phyloP scores from a whole-genome alignment of 2,797 vertebrate genomes.

The Salmo trutta region DNA sequence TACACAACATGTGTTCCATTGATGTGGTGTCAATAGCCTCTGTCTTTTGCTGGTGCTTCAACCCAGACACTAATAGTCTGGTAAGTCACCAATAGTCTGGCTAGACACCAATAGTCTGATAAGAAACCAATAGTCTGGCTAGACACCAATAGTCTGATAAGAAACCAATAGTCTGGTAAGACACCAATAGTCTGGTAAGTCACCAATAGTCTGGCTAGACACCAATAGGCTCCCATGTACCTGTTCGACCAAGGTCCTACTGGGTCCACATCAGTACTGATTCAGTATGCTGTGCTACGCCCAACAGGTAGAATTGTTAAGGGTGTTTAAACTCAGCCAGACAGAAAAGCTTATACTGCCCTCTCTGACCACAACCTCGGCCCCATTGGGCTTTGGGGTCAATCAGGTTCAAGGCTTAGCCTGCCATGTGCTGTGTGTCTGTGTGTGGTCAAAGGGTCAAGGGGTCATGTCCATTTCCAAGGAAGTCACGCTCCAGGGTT shows the following conservation, averaged over 20 bases:
- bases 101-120: too few species aligned
- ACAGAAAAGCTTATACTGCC: slow-evolving; percentile 57
- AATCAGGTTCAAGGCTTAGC: slow-evolving; percentile 54
- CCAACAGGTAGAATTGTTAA: slow-evolving; percentile 45
- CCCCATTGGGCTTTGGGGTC: slow-evolving; percentile 56
- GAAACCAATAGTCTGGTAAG: too few species aligned
- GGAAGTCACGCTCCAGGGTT: slow-evolving; percentile 54
- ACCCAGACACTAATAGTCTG: neutral
- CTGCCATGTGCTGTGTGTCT: slow-evolving; percentile 65
- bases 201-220: too few species aligned
- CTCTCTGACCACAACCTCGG: slow-evolving; percentile 50
- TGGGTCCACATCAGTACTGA: slow-evolving; percentile 35
- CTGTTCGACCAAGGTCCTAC: slow-evolving; percentile 13
- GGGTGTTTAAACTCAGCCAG: slow-evolving; percentile 61
- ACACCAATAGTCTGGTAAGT: too few species aligned
- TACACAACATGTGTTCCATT: neutral
- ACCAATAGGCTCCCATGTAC: neutral
- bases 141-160: too few species aligned
- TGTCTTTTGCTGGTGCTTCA: neutral
- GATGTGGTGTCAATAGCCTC: neutral
- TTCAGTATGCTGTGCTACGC: slow-evolving; percentile 53
- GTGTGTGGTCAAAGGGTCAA: slow-evolving; percentile 42
- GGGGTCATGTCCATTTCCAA: slow-evolving; percentile 74
- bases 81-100: too few species aligned
- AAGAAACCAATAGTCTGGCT: too few species aligned